Base-by-base conservation (phyloP, 64 coral and sea anemone species). In the Orbicella faveolata region DNA sequence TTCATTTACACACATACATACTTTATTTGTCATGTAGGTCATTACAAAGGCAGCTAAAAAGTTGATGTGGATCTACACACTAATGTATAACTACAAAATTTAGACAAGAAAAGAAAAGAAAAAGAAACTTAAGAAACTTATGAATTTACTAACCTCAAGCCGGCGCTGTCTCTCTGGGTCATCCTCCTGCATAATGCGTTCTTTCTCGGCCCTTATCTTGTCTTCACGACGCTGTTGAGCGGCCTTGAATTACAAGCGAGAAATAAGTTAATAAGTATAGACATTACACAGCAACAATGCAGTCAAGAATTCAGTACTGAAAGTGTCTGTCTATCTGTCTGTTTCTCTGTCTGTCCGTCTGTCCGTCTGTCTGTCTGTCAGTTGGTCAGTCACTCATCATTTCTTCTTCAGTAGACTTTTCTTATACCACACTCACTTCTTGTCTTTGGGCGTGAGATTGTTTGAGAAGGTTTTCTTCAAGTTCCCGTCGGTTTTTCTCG, bases 211-310 rank as follows among this genome's bases (percentile, higher is more conserved):
- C 36, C 96, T 77, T 84, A 89, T 68, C 64, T 95, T 98, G 68
- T 98, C 96, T 80, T 98, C 96, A 10, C 96, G 96, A 55, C 96
- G 93, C 68, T 93, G 94, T 75, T 98, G 96, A 59, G 96, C 96
- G 35, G 96, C 94, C 96, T 98, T 74, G 16, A 53, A 69, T 54
- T 67, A 59, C 26, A 4, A 75, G 73, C 30, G 36, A 73, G 80
- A 83, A 30, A 80, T 37, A 5, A 7, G 30, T 9, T 26, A 67
- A 54, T 68, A 48, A 1, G 18, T 48, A 7, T 23, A 69, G 12
- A 8, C 68, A 44, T 21, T 30, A 19, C 11, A 74, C 21, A 8
- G 9, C 12, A 1, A 59, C 55, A 59, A 11, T 35, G 15, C 36
- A 15, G 17, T 6, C 39, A 72, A 62, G 25, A 68, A 21, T 34